These are phyloP conservation scores for Gallinago undulata DNA, from an alignment of 2,113 vertebrate species.

Conservation along the genomic window DNA sequence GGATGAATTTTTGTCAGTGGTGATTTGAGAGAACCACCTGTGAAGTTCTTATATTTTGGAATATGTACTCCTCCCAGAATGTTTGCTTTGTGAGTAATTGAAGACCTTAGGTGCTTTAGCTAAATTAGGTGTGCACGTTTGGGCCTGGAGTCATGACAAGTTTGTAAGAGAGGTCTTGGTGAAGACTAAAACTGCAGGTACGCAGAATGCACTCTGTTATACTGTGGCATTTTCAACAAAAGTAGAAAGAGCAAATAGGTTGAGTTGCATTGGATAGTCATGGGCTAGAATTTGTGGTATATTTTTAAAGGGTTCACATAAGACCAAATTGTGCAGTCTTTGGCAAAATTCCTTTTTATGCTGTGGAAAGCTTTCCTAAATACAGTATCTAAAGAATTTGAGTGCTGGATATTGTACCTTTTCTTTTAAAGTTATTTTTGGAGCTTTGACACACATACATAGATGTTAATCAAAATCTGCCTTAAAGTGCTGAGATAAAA, in stretches of 20 bases:
- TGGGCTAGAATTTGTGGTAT: neutral
- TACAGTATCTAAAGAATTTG: neutral
- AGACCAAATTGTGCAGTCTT: neutral
- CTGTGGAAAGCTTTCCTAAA: neutral
- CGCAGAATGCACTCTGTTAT: neutral
- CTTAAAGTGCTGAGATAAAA: constrained; percentile 10
- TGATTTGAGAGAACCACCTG: neutral
- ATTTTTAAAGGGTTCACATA: neutral
- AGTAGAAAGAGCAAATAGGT: neutral
- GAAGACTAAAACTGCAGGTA: neutral
- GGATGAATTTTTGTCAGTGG: neutral
- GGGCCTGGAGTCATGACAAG: neutral
- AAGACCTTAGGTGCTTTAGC: neutral
- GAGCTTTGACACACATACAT: neutral
- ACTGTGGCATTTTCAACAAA: neutral
- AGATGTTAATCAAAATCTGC: neutral
- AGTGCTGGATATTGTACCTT: neutral
- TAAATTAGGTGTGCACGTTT: neutral
- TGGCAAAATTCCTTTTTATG: neutral
- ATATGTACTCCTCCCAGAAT: neutral
- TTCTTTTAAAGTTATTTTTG: constrained; percentile 5
- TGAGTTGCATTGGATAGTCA: neutral
- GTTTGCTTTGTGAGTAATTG: neutral
- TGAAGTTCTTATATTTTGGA: neutral
- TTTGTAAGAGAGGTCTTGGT: neutral